Conservation (phyloP, 2,888 invertebrate genomes). For the Tuberolachnus salignus region DNA sequence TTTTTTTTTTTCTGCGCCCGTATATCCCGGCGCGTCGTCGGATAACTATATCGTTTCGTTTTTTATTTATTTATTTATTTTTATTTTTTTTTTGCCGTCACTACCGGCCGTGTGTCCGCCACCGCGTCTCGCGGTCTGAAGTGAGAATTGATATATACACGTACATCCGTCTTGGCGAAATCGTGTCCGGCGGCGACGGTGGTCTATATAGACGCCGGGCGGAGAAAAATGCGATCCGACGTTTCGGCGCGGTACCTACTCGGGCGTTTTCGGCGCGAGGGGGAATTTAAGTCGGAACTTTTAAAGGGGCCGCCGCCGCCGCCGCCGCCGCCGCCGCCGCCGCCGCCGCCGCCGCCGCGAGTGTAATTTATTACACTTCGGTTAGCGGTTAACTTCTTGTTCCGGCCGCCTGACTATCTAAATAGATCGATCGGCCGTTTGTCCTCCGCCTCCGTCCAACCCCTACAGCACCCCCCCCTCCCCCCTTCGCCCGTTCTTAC, state of each 20-base stretch:
- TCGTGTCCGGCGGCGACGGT: background rate
- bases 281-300: slow-evolving; percentile 39
- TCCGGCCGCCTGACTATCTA: slow-evolving; percentile 31
- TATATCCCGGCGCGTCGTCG: background rate
- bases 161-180: background rate
- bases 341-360: background rate
- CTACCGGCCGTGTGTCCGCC: background rate
- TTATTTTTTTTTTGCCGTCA: background rate
- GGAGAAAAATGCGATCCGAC: slow-evolving; percentile 31
- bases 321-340: background rate
- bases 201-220: background rate
- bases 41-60: no score
- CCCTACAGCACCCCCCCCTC: background rate
- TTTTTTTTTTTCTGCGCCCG: background rate
- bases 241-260: background rate
- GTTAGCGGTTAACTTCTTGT: slow-evolving; percentile 48
- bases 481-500: no score
- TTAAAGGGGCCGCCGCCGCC: slow-evolving; percentile 18
- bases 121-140: background rate
- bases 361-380: slow-evolving; percentile 49
- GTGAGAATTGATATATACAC: slow-evolving; percentile 21
- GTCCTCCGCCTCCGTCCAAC: slow-evolving; percentile 4
- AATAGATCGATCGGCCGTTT: slow-evolving; percentile 48
- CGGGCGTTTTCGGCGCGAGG: no score
- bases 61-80: no score